These are phyloP conservation scores for Anas platyrhynchos DNA, from an alignment of 2,113 vertebrate genomes.

Conservation along the genomic window DNA sequence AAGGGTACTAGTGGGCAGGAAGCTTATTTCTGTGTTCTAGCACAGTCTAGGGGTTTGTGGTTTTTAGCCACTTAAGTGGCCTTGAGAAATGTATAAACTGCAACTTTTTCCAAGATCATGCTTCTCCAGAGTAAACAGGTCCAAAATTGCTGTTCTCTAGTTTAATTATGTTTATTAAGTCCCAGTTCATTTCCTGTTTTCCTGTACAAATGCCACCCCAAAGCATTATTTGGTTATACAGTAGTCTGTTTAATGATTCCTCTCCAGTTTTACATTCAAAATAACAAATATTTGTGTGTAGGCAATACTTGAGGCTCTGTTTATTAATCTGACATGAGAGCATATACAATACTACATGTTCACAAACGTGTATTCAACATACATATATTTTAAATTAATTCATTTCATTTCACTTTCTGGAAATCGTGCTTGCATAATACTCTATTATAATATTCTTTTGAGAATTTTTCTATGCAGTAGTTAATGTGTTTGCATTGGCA, in stretches of 20 bases:
- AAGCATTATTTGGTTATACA: slow-evolving; percentile 25
- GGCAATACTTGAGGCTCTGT: background rate
- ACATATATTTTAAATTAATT: slow-evolving; percentile 34
- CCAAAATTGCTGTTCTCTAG: slow-evolving; percentile 41
- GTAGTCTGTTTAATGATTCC: slow-evolving; percentile 36
- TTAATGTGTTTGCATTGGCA: slow-evolving; percentile 62
- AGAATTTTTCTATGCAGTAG: slow-evolving; percentile 45
- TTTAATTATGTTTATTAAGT: slow-evolving; percentile 58
- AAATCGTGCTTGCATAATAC: slow-evolving; percentile 36
- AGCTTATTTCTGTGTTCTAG: background rate
- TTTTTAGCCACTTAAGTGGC: background rate
- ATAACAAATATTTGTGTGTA: slow-evolving; percentile 22
- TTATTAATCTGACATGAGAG: background rate
- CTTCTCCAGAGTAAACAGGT: slow-evolving; percentile 22
- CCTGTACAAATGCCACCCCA: slow-evolving; percentile 33
- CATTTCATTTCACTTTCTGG: slow-evolving; percentile 62
- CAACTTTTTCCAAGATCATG: slow-evolving; percentile 47
- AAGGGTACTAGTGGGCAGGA: background rate
- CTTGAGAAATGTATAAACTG: slow-evolving; percentile 58
- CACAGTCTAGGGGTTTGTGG: background rate
- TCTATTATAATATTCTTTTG: slow-evolving; percentile 49
- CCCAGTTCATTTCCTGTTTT: slow-evolving; percentile 58
- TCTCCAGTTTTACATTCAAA: slow-evolving; percentile 36
- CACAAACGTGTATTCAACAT: background rate
- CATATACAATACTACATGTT: background rate